These are phyloP conservation scores for Melanostoma mellinum DNA, from an alignment of 2,888 invertebrate species.

Conservation along the genomic window DNA sequence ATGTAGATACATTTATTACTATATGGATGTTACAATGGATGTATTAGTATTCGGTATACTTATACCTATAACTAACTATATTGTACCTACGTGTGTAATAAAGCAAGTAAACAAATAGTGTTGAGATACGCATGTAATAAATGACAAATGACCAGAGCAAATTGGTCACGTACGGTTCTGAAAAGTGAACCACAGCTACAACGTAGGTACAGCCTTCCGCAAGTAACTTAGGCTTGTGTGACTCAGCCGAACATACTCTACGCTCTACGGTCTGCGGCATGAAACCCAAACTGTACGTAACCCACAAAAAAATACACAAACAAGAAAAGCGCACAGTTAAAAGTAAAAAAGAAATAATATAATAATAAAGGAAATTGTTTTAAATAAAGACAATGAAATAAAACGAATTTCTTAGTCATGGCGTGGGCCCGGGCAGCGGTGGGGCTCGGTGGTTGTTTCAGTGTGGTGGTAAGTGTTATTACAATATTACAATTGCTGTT, in stretches of 20 bases:
- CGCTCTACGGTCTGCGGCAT: slow-evolving; percentile 28
- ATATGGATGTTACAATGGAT: too few species aligned
- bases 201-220: slow-evolving; percentile 11
- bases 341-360: slow-evolving; percentile 47
- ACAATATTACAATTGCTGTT: slow-evolving; percentile 54
- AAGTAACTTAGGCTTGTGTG: slow-evolving; percentile 65
- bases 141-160: slow-evolving; percentile 72
- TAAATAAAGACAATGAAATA: slow-evolving; percentile 72
- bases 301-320: slow-evolving; percentile 8
- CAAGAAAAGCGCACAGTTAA: slow-evolving; percentile 31
- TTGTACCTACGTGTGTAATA: slow-evolving; percentile 16
- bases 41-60: too few species aligned
- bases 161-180: slow-evolving; percentile 64
- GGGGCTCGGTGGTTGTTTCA: neutral
- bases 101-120: slow-evolving; percentile 59
- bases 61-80: too few species aligned
- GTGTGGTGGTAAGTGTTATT: slow-evolving; percentile 21
- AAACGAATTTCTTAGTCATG: slow-evolving; percentile 66
- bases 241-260: slow-evolving; percentile 63
- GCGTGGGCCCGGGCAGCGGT: neutral
- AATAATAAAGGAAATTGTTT: slow-evolving; percentile 71
- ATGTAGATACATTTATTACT: too few species aligned
- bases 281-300: slow-evolving; percentile 12
- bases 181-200: slow-evolving; percentile 27
- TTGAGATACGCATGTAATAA: slow-evolving; percentile 67